Base-by-base conservation (phyloP, 2,113 vertebrate genomes). In the Aleadryas rufinucha region DNA sequence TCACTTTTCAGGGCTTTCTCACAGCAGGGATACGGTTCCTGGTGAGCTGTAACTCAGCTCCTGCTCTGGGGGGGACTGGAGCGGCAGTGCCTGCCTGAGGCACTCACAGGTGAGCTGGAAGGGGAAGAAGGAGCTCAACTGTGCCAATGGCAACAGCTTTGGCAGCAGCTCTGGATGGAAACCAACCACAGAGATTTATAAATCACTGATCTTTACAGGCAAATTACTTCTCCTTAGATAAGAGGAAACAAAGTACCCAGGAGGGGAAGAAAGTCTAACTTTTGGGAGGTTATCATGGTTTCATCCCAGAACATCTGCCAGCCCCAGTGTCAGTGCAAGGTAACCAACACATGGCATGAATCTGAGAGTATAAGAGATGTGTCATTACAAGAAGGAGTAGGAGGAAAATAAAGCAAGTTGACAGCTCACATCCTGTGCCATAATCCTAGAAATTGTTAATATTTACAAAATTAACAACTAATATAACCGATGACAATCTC, bases 381-480 rank as follows among this genome's bases (percentile, higher is more conserved):
- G 69, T 96, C 93, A 96, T 19, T 84, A 83, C 80, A 87, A 87
- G 83, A 52, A 96, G 56, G 45, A 84, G 88, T 78, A 89, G 95
- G 96, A 94, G 88, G 90, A 66, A 90, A 92, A 92, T 88, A 93
- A 85, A 97, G 83, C 83, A 78, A 88, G 60, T 10, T 94, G 93
- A 97, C 96, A 96, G 96, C 95, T 96, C 88, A 96, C 90, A 95
- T 96, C 96, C 96, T 96, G 90, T 92, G 92, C 86, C 90, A 90
- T 90, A 95, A 94, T 94, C 95, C 90, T 94, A 76, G 96, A 96
- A 96, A 97, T 76, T 93, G 92, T 92, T 97, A 96, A 96, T 96
- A 96, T 97, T 97, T 96, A 96, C 96, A 94, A 96, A 96, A 94
- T 97, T 96, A 97, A 95, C 94, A 91, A 94, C 93, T 94, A 86